Base-by-base conservation (phyloP, 2,797 vertebrate genomes). In the Rhinatrema bivittatum region DNA sequence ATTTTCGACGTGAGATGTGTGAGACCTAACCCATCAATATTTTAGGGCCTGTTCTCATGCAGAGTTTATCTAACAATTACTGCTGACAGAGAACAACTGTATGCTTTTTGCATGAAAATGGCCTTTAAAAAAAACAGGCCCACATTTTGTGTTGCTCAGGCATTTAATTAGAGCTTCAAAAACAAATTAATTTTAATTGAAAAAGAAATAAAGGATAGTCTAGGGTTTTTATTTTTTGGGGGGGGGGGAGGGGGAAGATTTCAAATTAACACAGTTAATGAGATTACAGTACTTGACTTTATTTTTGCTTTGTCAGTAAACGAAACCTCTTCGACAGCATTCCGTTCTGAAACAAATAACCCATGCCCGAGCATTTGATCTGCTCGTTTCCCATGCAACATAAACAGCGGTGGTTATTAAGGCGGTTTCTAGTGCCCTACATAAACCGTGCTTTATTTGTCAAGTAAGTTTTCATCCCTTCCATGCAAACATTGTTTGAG, bases 281-380 rank as follows among this genome's bases (percentile, higher is more conserved):
- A 78, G 78, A 50, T 72, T 62, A 54, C 51, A 65, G 65, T 48
- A 52, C 24, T 50, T n/a, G n/a, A n/a, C n/a, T n/a, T n/a, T n/a
- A n/a, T 68, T 78, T 78, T 69, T 72, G 75, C 66, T 69, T 76
- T 76, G 65, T 82, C 66, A 76, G 74, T 63, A 76, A 65, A 67
- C 49, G 69, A 51, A 63, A 53, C 45, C 29, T 20, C 20, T 62
- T 69, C 16, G 5, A 29, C 36, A 30, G 48, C 41, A 52, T 65
- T 54, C 46, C 33, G 25, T 44, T 57, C 50, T 32, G 41, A 56
- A 59, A 42, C 18, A 76, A 74, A 72, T 57, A 65, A 60, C 71
- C 44, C n/a, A n/a, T 62, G 16, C 32, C 65, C 50, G 50, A 69
- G 44, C 16, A 67, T 64, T 63, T 56, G 25, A 54, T 64, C 43